Evolutionary conservation across 1,140 invertebrate species (phyloP), one percentile per base, ranked within the genome.

Genomic region (Drosophila tristis): DNA sequence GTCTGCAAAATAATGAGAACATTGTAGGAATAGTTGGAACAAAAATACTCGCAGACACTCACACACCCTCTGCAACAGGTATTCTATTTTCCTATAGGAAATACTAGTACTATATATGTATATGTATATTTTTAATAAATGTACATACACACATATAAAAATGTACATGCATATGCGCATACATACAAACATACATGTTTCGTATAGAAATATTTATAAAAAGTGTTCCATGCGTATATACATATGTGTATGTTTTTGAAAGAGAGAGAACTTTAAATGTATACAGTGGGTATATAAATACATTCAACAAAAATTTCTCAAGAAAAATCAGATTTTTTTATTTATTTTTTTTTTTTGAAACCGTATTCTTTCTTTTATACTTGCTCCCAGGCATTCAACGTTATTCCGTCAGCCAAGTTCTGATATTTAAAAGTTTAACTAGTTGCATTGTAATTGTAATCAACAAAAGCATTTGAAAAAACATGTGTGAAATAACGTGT

Each of bases 291-390:
- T 44, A 59, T 60, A 71, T 56, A 47, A 31, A 55, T 66, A 72
- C 56, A 74, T 74, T 73, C 53, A 66, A 48, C 58, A 64, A 76
- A 73, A 72, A 39, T 60, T 61, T 76, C 54, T 63, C 54, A 61
- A 56, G 54, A 79, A 66, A 56, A 65, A 65, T 51, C 53, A 49
- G 60, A 64, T 65, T 44, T 53, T 67, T 67, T 74, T 39, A 49
- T 65, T 47, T 57, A 5, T 65, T 65, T 56, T 43, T 55, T 44
- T 42, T 45, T 26, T 45, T 53, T 39, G 49, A 62, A 43, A 49
- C 57, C 58, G 50, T 68, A 62, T 74, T 74, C 39, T 35, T 68
- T 71, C 44, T 74, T 67, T 68, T 68, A 68, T 79, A 58, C 58
- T 44, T 53, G 68, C 60, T 74, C 47, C 55, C 49, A 67, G 66